phyloP scores from a whole-genome alignment of 1,140 invertebrate species.

The Mylabris phalerata region DNA sequence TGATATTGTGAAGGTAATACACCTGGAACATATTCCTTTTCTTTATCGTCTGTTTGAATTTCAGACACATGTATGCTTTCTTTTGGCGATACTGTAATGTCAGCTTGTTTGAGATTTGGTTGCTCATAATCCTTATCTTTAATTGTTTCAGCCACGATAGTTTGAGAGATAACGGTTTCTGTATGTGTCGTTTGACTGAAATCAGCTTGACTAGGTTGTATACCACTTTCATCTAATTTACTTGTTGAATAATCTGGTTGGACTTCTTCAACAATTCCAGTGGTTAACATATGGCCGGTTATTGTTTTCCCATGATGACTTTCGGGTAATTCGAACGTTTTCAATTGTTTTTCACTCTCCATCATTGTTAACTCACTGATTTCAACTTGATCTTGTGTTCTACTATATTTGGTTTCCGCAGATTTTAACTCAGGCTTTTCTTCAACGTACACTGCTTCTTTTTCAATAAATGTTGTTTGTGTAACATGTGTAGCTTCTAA shows the following conservation, averaged over 20 bases:
- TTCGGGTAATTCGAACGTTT: slow-evolving; percentile 48
- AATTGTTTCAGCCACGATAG: slow-evolving; percentile 45
- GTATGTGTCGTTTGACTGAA: slow-evolving; percentile 43
- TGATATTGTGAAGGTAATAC: slow-evolving; percentile 32
- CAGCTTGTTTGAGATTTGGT: slow-evolving; percentile 44
- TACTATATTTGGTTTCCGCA: slow-evolving; percentile 40
- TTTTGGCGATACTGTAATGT: slow-evolving; percentile 44
- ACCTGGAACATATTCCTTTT: slow-evolving; percentile 37
- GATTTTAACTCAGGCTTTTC: slow-evolving; percentile 38
- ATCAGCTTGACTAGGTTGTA: slow-evolving; percentile 43
- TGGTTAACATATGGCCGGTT: slow-evolving; percentile 48
- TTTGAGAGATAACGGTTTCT: slow-evolving; percentile 50
- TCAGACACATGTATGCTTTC: slow-evolving; percentile 51
- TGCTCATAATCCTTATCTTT: slow-evolving; percentile 28
- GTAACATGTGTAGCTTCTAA: slow-evolving; percentile 53
- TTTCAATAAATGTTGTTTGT: slow-evolving; percentile 48
- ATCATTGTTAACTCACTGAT: slow-evolving; percentile 46
- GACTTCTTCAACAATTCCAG: slow-evolving; percentile 55
- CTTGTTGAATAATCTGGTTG: slow-evolving; percentile 46
- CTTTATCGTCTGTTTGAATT: slow-evolving; percentile 45
- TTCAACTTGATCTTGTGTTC: slow-evolving; percentile 45
- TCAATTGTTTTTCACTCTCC: slow-evolving; percentile 52
- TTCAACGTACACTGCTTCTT: slow-evolving; percentile 43
- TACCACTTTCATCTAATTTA: slow-evolving; percentile 40
- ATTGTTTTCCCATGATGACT: slow-evolving; percentile 48